phyloP scores from a whole-genome alignment of 2,113 vertebrate genomes.

The Mesocricetus auratus region DNA sequence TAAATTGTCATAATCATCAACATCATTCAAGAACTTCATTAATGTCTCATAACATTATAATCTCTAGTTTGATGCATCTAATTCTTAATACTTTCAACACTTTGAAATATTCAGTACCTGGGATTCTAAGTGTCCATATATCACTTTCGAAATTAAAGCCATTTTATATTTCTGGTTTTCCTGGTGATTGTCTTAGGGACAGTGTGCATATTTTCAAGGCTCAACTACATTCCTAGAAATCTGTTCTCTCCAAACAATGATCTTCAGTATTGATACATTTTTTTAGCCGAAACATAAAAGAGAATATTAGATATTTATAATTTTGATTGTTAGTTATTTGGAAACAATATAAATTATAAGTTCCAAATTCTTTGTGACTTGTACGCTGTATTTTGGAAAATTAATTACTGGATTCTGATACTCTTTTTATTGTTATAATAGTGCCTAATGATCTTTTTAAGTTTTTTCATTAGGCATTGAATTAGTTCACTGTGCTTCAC shows the following conservation, averaged over 20 bases:
- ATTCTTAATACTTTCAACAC: constrained; percentile 43
- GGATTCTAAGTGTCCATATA: background rate
- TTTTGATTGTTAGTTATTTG: background rate
- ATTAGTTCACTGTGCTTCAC: background rate
- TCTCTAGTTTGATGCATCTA: constrained; percentile 1
- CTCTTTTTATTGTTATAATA: background rate
- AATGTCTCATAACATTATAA: constrained; percentile 45
- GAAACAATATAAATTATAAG: background rate
- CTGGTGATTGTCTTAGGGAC: background rate
- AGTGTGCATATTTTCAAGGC: background rate
- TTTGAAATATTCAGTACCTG: background rate
- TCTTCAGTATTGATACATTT: background rate
- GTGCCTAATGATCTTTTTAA: background rate
- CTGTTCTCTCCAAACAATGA: background rate
- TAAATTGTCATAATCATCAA: constrained; percentile 37
- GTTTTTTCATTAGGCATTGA: background rate
- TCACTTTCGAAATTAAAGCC: background rate
- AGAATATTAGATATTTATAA: background rate
- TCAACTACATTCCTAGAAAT: background rate
- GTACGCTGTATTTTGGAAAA: background rate
- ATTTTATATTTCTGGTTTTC: background rate
- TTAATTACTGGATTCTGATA: background rate
- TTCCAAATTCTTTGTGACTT: background rate
- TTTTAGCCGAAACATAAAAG: background rate
- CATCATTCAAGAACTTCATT: constrained; percentile 29